Evolutionary conservation across 2,888 invertebrate species (phyloP), one percentile per base, ranked within the genome.

Genomic region (Drosophila limbata): DNA sequence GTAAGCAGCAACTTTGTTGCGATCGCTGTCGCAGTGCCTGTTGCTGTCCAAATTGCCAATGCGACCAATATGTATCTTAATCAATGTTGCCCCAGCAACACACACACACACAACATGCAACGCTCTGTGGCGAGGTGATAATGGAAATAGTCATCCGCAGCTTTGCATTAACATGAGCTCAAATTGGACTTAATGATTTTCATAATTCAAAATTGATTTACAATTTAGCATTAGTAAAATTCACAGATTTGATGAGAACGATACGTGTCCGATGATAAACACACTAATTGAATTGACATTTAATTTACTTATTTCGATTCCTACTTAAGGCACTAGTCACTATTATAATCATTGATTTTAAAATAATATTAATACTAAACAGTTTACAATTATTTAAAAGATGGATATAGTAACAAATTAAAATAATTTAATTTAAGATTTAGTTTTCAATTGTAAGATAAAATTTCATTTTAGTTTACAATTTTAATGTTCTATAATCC

Each of bases 21-120:
- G 10, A 55, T 42, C 45, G 42, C 42, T 63, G 62, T 48, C 11
- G 48, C 50, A 52, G 75, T 62, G 73, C 70, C 53, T 77, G 77
- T 76, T 76, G 76, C 73, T 69, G 71, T 77, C 74, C 73, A 57
- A 77, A 63, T 67, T 63, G 71, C 71, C 68, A 77, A 80, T 77
- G 60, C 62, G 31, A 52, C 55, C 70, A 73, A 73, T 68, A 67
- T 77, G 73, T 77, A 77, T 77, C 76, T 77, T 77, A 77, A 77
- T 77, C 76, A 77, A 56, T 59, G 55, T 62, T 35, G 40, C 42
- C n/a, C 6, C 40, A 19, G 47, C 77, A 59, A 53, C 13, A 35
- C 4, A 35, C 35, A 35, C 11, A 33, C 33, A 13, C 31, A 50
- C 61, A 59, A 45, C 56, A 64, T 77, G 45, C 21, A 39, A 28